Conservation (phyloP, 2,797 vertebrate species). For the Pachyuromys duprasi region DNA sequence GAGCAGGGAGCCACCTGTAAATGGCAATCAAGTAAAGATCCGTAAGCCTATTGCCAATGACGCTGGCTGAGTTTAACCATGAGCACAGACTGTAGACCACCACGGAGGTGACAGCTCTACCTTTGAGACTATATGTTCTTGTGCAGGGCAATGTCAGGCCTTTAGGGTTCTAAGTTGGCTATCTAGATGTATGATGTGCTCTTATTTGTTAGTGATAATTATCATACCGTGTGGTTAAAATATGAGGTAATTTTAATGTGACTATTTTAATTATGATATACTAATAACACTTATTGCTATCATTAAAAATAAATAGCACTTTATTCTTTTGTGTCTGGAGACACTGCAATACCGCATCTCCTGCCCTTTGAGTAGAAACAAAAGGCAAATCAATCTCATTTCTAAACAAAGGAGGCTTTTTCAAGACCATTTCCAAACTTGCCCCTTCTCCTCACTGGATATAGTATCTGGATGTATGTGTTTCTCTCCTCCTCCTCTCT, state of each 20-base stretch:
- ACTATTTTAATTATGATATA: constrained; percentile 61
- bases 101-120: not conserved
- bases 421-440: not conserved
- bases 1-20: not conserved
- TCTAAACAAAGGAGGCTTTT: constrained; percentile 57
- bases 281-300: constrained; percentile 21
- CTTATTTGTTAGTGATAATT: constrained; percentile 51
- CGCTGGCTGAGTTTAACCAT: not conserved
- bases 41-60: not conserved
- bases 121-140: not conserved
- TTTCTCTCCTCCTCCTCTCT: not conserved
- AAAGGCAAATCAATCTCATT: constrained; percentile 23
- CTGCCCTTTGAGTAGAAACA: not conserved
- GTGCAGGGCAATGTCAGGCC: not conserved
- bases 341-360: constrained; percentile 7
- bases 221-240: constrained; percentile 48
- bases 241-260: constrained; percentile 33
- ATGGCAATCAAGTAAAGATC: not conserved
- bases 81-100: not conserved
- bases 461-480: not conserved
- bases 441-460: not conserved
- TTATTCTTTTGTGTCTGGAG: constrained; percentile 60
- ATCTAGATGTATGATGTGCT: not conserved
- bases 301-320: constrained; percentile 47
- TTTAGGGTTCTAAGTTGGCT: not conserved